A percentile compares a stretch with the other conserved stretches of the same genome.
These are phyloP conservation scores for Dryobotodes eremita DNA, from an alignment of 2,888 invertebrate genomes.

Conservation along the genomic window DNA sequence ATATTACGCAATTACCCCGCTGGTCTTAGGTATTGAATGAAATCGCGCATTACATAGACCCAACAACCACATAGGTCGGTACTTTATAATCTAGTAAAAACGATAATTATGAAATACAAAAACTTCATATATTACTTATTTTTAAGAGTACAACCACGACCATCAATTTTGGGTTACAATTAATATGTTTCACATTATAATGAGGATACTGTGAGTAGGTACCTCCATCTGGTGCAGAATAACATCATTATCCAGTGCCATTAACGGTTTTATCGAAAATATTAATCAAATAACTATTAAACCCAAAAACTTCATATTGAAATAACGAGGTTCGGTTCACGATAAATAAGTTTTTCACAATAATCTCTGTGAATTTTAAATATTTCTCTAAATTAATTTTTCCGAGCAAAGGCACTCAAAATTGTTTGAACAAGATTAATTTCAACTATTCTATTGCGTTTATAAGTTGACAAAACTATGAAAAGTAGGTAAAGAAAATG, in stretches of 20 bases:
- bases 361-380: not conserved
- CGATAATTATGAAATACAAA: not conserved
- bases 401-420: not conserved
- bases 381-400: not conserved
- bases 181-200: slow-evolving; percentile 10
- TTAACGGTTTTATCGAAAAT: slow-evolving; percentile 33
- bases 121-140: not conserved
- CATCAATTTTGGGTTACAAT: not conserved
- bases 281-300: slow-evolving; percentile 31
- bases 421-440: not conserved
- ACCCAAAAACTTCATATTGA: slow-evolving; percentile 13
- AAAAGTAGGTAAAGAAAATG: not conserved
- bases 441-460: not conserved
- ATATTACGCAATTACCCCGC: no score
- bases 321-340: not conserved
- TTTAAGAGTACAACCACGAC: not conserved
- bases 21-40: no score
- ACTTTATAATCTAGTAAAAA: not conserved
- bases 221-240: slow-evolving; percentile 2
- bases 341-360: not conserved
- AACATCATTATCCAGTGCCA: slow-evolving; percentile 25
- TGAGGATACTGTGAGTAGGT: not conserved
- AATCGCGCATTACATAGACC: no score
- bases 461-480: not conserved
- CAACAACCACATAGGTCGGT: not conserved